Conservation (phyloP, 92 coral and sea anemone species). For the Parazoanthus swiftii region DNA sequence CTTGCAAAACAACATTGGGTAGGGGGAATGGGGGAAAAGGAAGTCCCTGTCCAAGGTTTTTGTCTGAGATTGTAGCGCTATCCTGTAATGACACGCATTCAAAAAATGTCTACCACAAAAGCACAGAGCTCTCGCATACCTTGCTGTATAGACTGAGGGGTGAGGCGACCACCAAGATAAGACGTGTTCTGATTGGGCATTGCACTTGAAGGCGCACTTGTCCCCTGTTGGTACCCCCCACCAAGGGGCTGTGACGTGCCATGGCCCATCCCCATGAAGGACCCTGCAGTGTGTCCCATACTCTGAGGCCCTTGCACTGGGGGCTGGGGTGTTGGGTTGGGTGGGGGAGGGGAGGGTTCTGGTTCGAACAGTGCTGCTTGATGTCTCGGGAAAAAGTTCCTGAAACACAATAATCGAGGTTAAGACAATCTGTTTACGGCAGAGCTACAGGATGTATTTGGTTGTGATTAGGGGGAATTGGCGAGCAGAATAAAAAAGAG, state of each 20-base stretch:
- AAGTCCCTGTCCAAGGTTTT: too few relatives aligned
- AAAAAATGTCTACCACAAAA: neutral
- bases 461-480: too few relatives aligned
- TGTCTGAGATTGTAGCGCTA: too few relatives aligned
- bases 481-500: too few relatives aligned
- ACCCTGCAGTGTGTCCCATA: conserved; percentile 49
- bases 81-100: too few relatives aligned
- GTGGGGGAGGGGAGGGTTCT: conserved; percentile 65
- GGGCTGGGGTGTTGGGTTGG: conserved; percentile 51
- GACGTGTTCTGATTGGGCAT: conserved; percentile 51
- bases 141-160: conserved; percentile 86
- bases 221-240: conserved; percentile 27
- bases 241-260: conserved; percentile 42
- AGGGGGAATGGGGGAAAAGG: too few relatives aligned
- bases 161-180: conserved; percentile 72
- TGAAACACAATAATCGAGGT: conserved; percentile 19
- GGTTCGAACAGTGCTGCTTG: conserved; percentile 74
- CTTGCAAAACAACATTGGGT: too few relatives aligned
- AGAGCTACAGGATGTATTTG: too few relatives aligned
- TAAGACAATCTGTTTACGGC: neutral
- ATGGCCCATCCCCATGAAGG: conserved; percentile 61
- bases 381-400: conserved; percentile 96
- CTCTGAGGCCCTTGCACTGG: conserved; percentile 46
- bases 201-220: conserved; percentile 36
- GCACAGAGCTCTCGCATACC: conserved; percentile 46